Evolutionary conservation across 92 coral and sea anemone species (phyloP), one percentile per base, ranked within the genome.

Genomic region (Epizoanthus scotinus): DNA sequence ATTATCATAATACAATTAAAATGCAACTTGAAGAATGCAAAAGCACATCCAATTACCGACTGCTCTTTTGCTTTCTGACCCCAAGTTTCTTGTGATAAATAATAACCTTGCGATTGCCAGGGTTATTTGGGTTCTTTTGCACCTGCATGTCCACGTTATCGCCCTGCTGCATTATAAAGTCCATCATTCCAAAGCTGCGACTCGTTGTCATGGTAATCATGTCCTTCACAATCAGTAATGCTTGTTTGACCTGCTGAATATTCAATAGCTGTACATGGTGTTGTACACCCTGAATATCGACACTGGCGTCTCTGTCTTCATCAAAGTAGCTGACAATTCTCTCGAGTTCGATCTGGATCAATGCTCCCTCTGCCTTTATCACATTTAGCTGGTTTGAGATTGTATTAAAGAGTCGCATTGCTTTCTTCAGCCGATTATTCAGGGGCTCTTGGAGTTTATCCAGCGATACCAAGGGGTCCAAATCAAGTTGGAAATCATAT

Each of bases 141-240:
- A 95, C 99, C 40, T 87, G 90, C 86, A 91, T 80, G 38, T 95
- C 99, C 52, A 95, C 99, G 25, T 89, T 94, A 84, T 93, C 96
- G 0, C 99, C 99, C 77, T 95, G 99, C 38, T 89, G 94, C 61
- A 91, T 79, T 70, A 95, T 95, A 26, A 93, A 95, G 42, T 95
- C 89, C 90, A 91, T 95, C 78, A 95, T 69, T 18, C 92, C 90
- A 83, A 82, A 71, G 65, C 98, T 90, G 19, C 93, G 94, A 1
- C 86, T 81, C 8, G 73, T 67, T 8, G 91, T 89, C 24, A 88
- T 71, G 50, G 82, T 38, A 10, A 93, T 84, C 73, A 94, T 92
- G 77, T 90, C 95, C 86, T 95, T 87, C 28, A 95, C 94, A 68
- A 95, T 91, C 31, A 90, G 66, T n/a, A 91, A 77, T 12, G 99